Evolutionary conservation across 2,888 invertebrate species (phyloP), one percentile per base, ranked within the genome.

Genomic region (Eurytoma californica): DNA sequence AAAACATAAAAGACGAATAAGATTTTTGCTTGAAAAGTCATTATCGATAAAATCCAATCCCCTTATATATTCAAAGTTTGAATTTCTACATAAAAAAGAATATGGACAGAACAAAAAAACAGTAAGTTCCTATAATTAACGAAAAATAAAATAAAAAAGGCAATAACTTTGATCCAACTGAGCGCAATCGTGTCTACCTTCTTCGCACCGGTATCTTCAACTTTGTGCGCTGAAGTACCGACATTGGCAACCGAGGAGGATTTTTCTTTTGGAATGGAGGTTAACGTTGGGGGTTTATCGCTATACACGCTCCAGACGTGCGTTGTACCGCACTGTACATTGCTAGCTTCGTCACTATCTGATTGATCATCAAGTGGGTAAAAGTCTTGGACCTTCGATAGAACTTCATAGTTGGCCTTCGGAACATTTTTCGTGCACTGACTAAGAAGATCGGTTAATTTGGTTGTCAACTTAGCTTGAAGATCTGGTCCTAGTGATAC

Each of bases 401-500:
- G 82, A 85, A 85, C 84, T 82, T 86, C 87, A 18, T 74, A 80
- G 60, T 73, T 76, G 20, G 60, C 53, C 66, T 82, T 82, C 75
- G 73, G 79, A 60, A 85, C 66, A 74, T 69, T 80, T 77, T 82
- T 77, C 68, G 85, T 85, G 84, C 84, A 87, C 63, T 87, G 86
- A 85, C 85, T 87, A 82, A 88, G 84, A 79, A 88, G 84, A 86
- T 86, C 85, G 82, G 84, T 86, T 85, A 89, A 86, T 83, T 87
- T 86, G 82, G 86, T 84, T 84, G 86, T 84, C 75, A 87, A 83
- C 84, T 88, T 88, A 84, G 86, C 84, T 82, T 88, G 87, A 84
- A 87, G 84, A 85, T 87, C 87, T 84, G 87, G 85, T 86, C 86
- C 88, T 84, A 89, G 84, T 79, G 87, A 88, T 86, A 86, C 89